Base-by-base conservation (phyloP, 2,113 vertebrate species). In the Larimichthys crocea region DNA sequence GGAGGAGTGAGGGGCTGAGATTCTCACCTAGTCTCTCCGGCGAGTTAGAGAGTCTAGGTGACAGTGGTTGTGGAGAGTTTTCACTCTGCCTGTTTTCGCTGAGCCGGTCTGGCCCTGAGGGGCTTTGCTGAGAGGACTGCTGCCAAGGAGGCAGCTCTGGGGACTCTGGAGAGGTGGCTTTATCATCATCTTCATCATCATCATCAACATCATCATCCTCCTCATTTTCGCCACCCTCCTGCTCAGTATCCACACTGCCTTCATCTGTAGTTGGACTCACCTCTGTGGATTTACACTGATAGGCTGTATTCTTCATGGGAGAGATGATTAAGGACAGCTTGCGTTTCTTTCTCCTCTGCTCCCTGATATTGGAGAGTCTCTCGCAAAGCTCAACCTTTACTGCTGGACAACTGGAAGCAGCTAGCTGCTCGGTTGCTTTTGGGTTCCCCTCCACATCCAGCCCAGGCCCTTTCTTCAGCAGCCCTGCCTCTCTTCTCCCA, bases 131-230 rank as follows among this genome's bases (percentile, higher is more conserved):
- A 64, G 76, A 56, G 60, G 91, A 86, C 46, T 96, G 89, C 86
- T 99, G 97, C 98, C 97, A 99, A 31, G 97, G 93, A 17, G 96
- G 94, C 86, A 98, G 89, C 29, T 94, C 89, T 46, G 95, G 95
- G 67, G 96, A 97, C 79, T 95, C 95, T 71, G 96, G 96, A 74
- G 96, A 96, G 73, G 90, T 92, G 46, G 85, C 94, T 90, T 24
- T 92, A 76, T 92, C 2, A 1, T 93, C 93, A 78, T 86, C 67
- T 22, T 53, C 3, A 31, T 57, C 52, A 8, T 26, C n/a, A 52
- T 52, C 3, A 31, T 57, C 52, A 76, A 91, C 2, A 1, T 93
- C 94, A 77, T 86, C 67, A 20, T 53, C 3, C 24, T 57, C 52
- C 4, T 94, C 87, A 15, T 89, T 92, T 16, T 89, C 92, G 56